A percentile compares a stretch with the other conserved stretches of the same genome.
Conservation (phyloP, 2,113 vertebrate genomes). For the Conger conger region DNA sequence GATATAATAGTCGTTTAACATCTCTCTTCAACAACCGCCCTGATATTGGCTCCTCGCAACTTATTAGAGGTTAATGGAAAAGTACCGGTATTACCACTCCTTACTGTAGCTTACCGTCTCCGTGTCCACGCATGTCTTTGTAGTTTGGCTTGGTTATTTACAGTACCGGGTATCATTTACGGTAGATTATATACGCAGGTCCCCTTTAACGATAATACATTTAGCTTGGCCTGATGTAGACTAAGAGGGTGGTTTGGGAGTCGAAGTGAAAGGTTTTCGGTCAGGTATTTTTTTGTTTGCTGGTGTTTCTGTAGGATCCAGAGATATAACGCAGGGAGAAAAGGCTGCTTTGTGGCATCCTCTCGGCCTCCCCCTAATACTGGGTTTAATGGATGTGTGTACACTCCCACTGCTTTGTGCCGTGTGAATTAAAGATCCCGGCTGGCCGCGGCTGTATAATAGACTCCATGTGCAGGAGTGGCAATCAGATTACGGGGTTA, state of each 20-base stretch:
- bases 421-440: constrained; percentile 18
- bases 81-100: neutral
- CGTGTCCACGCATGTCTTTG: neutral
- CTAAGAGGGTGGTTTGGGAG: neutral
- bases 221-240: neutral
- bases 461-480: constrained; percentile 45
- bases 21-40: constrained; percentile 15
- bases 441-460: constrained; percentile 36
- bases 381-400: constrained; percentile 25
- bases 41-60: constrained; percentile 4
- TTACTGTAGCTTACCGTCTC: neutral
- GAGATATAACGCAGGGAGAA: neutral
- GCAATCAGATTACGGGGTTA: constrained; percentile 55
- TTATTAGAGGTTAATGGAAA: constrained; percentile 11
- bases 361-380: constrained; percentile 23
- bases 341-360: constrained; percentile 20
- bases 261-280: neutral
- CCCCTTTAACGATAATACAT: neutral
- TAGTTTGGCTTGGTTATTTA: neutral
- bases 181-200: neutral
- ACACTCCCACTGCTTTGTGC: constrained; percentile 22
- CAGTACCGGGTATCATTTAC: too few species aligned
- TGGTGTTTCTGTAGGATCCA: neutral
- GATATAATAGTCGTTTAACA: constrained; percentile 39
- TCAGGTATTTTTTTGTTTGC: neutral